Conservation (phyloP, 2,888 invertebrate genomes). For the Mayetiola destructor region DNA sequence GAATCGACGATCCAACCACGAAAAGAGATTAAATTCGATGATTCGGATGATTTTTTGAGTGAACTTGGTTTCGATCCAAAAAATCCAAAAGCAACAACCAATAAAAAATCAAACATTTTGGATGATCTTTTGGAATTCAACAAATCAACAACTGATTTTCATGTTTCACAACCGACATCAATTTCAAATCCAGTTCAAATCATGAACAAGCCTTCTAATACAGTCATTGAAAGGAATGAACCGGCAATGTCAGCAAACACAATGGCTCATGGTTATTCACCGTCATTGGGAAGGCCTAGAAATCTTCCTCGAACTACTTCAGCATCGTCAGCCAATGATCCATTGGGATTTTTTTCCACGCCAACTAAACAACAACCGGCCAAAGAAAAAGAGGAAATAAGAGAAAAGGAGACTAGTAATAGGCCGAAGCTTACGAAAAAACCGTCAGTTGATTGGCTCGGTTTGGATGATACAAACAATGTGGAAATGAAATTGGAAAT, state of each 20-base stretch:
- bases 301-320: conserved; percentile 19
- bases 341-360: background rate
- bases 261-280: conserved; percentile 16
- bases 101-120: conserved; percentile 27
- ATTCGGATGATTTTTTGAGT: conserved; percentile 26
- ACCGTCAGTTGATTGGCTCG: conserved; percentile 5
- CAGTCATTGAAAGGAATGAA: background rate
- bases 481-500: background rate
- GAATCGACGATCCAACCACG: background rate
- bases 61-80: conserved; percentile 35
- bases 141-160: background rate
- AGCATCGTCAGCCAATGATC: background rate
- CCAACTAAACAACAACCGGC: background rate
- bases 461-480: background rate
- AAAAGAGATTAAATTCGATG: conserved; percentile 15
- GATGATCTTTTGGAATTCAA: conserved; percentile 27
- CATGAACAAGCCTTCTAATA: background rate
- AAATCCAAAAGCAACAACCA: conserved; percentile 27
- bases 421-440: background rate
- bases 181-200: background rate
- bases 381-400: background rate
- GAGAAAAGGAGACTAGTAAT: background rate
- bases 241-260: background rate
- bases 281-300: conserved; percentile 20
- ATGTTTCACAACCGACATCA: background rate